Evolutionary conservation across 1,140 invertebrate genomes (phyloP).

Genomic region (Brachionus koreanus): DNA sequence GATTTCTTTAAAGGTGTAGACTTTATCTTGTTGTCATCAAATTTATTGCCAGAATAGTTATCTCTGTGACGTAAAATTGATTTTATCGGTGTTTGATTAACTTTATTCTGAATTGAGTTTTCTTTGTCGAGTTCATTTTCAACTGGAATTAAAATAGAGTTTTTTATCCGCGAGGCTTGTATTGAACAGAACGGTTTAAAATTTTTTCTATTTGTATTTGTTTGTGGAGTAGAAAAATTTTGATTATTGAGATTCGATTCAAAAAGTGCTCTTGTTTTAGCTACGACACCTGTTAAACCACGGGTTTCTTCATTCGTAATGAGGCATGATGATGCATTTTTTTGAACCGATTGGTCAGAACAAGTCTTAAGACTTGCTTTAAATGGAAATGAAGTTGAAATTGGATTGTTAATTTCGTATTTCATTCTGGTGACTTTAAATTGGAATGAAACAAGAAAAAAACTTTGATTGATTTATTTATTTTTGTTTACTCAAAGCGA

Average conservation of each 20-base stretch:
- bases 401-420: constrained; percentile 11
- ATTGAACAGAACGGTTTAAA: background rate
- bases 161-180: background rate
- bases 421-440: background rate
- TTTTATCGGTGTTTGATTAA: background rate
- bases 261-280: constrained; percentile 33
- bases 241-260: background rate
- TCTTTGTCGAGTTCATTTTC: background rate
- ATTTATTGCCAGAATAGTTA: background rate
- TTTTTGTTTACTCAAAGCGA: background rate
- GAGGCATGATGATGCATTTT: background rate
- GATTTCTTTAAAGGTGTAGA: background rate
- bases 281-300: constrained; percentile 7
- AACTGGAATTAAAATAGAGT: background rate
- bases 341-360: background rate
- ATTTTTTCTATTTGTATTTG: background rate
- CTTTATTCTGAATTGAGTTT: background rate
- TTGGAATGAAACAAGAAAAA: constrained; percentile 24
- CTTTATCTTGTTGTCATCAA: background rate
- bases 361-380: background rate
- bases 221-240: constrained; percentile 15
- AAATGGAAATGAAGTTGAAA: background rate
- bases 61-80: background rate
- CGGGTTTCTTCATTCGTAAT: constrained; percentile 33
- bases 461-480: constrained; percentile 35